Base-by-base conservation (phyloP, 2,113 vertebrate species). In the Grallaria varia region DNA sequence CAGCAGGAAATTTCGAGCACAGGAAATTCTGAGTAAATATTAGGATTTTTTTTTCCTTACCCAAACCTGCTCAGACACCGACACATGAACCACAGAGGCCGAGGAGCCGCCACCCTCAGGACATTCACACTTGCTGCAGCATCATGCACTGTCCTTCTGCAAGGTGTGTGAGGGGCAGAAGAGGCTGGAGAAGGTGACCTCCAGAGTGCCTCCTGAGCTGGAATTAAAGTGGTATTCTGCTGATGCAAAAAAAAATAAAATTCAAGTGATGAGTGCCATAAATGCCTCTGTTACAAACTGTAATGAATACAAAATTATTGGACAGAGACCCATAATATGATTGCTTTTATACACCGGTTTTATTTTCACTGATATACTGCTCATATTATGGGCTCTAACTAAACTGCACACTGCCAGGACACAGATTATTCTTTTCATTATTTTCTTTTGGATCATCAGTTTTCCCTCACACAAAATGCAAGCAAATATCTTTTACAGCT, bases 371-470 rank as follows among this genome's bases (percentile, higher is more conserved):
- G 74, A 82, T 79, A 60, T 35, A 89, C 50, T 77, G 85, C 79
- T 86, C 45, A 31, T 69, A 86, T 94, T 84, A 82, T 12, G 42
- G 64, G 53, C 58, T 94, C n/a, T 76, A 93, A 94, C 91, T 94
- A 91, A 82, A 83, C 18, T 87, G 50, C 28, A 35, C 7, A 30
- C 28, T 78, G 45, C 42, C 63, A 67, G 66, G 31, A 68, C 59
- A 69, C 24, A 45, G 30, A 55, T 39, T n/a, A 22, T 25, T 89
- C 84, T 79, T 76, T 85, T 90, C 35, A 53, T 92, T 4, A 53
- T 88, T 93, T 96, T 62, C 67, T 76, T 83, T 69, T 63, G 68
- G 27, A 20, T 94, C 87, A 96, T 76, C 95, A 86, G 33, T 96
- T 96, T 93, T 81, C 16, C 15, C 39, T 77, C 39, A 60, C 10